A percentile compares a stretch with the other conserved stretches of the same genome.
Conservation (phyloP, 2,797 vertebrate genomes). For the Luscinia megarhynchos region DNA sequence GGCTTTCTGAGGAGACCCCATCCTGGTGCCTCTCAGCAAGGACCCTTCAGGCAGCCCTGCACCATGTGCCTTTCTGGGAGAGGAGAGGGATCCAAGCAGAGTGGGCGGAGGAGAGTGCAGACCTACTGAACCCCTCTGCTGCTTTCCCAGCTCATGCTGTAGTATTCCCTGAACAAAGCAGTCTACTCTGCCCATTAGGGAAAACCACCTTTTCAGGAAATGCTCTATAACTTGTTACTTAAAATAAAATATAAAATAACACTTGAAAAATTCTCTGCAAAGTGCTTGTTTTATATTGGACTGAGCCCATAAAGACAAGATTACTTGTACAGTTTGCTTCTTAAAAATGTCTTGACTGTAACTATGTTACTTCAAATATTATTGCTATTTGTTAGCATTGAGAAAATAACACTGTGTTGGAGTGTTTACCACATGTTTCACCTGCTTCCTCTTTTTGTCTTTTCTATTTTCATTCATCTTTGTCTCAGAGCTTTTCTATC, state of each 20-base stretch:
- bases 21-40: neutral
- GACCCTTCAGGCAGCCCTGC: neutral
- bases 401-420: neutral
- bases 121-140: neutral
- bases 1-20: neutral
- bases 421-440: neutral
- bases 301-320: neutral
- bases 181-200: neutral
- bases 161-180: neutral
- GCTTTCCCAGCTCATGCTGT: neutral
- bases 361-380: neutral
- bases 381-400: neutral
- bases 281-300: neutral
- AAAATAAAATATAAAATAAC: neutral
- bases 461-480: neutral
- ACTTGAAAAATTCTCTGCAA: neutral
- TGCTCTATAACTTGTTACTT: neutral
- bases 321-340: neutral
- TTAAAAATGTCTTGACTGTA: neutral
- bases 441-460: neutral
- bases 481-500: neutral
- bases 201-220: neutral
- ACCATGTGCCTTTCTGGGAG: neutral
- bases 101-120: neutral
- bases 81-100: neutral